These are phyloP conservation scores for Odontocolon sp. DNA, from an alignment of 2,888 invertebrate species.

Conservation along the genomic window DNA sequence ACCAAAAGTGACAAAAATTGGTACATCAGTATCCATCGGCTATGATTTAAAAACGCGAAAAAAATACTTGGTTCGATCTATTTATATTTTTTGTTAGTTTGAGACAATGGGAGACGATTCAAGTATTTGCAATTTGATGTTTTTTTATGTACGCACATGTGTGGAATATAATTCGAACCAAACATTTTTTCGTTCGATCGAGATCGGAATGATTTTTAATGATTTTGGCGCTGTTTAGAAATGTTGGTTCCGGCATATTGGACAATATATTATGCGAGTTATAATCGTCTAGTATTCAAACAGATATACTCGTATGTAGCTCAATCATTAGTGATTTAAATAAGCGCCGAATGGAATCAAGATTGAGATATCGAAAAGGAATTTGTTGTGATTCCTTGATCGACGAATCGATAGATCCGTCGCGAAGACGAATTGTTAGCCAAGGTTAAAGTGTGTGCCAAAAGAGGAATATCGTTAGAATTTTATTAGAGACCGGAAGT, in stretches of 20 bases:
- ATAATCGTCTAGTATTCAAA: slow-evolving; percentile 68
- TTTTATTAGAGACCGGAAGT: slow-evolving; percentile 39
- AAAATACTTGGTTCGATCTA: too few relatives aligned
- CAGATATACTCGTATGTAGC: slow-evolving; percentile 65
- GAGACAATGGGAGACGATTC: too few relatives aligned
- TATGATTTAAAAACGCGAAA: too few relatives aligned
- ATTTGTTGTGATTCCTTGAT: slow-evolving; percentile 7
- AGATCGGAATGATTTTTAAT: neutral
- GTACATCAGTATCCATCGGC: too few relatives aligned
- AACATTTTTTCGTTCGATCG: slow-evolving; percentile 4
- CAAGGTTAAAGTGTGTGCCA: slow-evolving; percentile 59
- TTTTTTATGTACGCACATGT: too few relatives aligned
- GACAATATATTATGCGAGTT: slow-evolving; percentile 73
- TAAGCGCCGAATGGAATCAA: slow-evolving; percentile 23
- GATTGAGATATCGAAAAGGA: neutral
- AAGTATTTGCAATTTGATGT: too few relatives aligned
- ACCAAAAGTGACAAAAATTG: too few relatives aligned
- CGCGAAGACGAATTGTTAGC: slow-evolving; percentile 32
- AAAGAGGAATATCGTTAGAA: slow-evolving; percentile 49
- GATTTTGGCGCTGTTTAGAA: slow-evolving; percentile 15
- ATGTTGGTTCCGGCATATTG: slow-evolving; percentile 60
- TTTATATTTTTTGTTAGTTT: too few relatives aligned
- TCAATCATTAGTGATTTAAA: slow-evolving; percentile 64
- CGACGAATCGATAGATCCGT: neutral
- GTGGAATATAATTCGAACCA: too few relatives aligned